phyloP scores from a whole-genome alignment of 1,140 invertebrate genomes.

The Drosophila sechellia region DNA sequence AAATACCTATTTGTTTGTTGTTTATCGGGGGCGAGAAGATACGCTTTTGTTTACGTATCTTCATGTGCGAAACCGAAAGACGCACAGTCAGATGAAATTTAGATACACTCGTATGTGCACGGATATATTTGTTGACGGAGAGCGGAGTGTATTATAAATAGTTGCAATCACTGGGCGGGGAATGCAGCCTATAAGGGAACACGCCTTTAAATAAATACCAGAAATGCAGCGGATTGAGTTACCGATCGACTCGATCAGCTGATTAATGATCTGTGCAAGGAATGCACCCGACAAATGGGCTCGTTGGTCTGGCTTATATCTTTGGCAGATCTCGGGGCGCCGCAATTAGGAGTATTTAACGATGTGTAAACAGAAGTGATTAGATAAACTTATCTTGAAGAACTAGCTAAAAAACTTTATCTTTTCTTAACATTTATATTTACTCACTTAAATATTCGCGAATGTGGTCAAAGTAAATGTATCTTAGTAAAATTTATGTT shows the following conservation, averaged over 20 bases:
- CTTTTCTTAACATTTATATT: too few species aligned
- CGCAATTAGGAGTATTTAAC: slow-evolving; percentile 17
- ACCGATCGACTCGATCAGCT: slow-evolving; percentile 20
- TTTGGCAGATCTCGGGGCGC: slow-evolving; percentile 18
- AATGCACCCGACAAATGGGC: slow-evolving; percentile 25
- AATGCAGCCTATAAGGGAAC: slow-evolving; percentile 55
- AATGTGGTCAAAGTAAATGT: background rate
- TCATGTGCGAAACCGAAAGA: slow-evolving; percentile 63
- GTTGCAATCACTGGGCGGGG: slow-evolving; percentile 56
- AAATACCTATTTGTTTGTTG: slow-evolving; percentile 63
- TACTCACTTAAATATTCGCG: background rate
- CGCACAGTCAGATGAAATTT: slow-evolving; percentile 3
- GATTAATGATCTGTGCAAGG: slow-evolving; percentile 41
- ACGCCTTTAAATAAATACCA: slow-evolving; percentile 34
- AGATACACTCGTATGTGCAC: too few species aligned
- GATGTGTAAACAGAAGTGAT: slow-evolving; percentile 24
- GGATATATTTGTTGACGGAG: slow-evolving; percentile 1
- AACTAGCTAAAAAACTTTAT: background rate
- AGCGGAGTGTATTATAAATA: slow-evolving; percentile 54
- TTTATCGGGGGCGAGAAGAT: slow-evolving; percentile 73
- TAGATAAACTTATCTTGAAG: slow-evolving; percentile 21
- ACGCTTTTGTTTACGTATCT: slow-evolving; percentile 78
- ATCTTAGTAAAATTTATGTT: background rate
- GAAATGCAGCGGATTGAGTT: slow-evolving; percentile 32
- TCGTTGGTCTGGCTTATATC: slow-evolving; percentile 27